A percentile compares a stretch with the other conserved stretches of the same genome.
phyloP scores from a whole-genome alignment of 2,797 vertebrate genomes.

The Chanos chanos region DNA sequence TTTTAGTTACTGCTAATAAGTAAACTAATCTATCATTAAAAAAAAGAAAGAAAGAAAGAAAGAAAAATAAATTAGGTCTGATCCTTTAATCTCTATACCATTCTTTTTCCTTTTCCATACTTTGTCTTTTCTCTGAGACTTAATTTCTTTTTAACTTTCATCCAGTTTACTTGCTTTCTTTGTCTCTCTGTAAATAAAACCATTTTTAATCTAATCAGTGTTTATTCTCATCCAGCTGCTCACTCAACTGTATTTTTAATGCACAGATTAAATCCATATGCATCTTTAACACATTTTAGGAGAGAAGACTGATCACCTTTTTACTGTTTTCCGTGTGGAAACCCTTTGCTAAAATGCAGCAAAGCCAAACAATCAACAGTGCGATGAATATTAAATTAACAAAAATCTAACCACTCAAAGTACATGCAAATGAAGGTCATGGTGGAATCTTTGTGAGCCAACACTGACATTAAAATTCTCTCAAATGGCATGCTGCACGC shows the following conservation, averaged over 20 bases:
- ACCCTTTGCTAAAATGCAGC: constrained; percentile 25
- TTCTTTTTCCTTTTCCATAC: too few relatives aligned
- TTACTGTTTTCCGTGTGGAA: constrained; percentile 49
- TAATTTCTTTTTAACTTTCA: too few relatives aligned
- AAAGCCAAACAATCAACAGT: constrained; percentile 22
- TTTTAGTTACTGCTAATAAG: too few relatives aligned
- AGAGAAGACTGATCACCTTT: constrained; percentile 71
- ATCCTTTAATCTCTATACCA: too few relatives aligned
- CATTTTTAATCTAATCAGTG: too few relatives aligned
- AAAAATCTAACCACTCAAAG: constrained; percentile 4
- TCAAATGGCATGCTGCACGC: constrained; percentile 3
- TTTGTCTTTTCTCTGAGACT: too few relatives aligned
- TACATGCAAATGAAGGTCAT: constrained; percentile 18
- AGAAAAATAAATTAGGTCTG: too few relatives aligned
- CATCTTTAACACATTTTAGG: constrained; percentile 68
- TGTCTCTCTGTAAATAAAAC: constrained; percentile 22
- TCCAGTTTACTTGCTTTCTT: too few relatives aligned
- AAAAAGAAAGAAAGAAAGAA: too few relatives aligned
- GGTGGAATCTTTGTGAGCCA: constrained; percentile 1
- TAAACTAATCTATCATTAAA: too few relatives aligned
- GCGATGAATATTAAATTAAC: background rate
- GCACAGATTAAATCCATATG: constrained; percentile 62
- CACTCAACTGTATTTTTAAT: too few relatives aligned
- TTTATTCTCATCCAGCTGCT: too few relatives aligned
- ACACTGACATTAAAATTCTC: constrained; percentile 33